Conservation (phyloP, 2,797 vertebrate species). For the Eutrigla gurnardus region DNA sequence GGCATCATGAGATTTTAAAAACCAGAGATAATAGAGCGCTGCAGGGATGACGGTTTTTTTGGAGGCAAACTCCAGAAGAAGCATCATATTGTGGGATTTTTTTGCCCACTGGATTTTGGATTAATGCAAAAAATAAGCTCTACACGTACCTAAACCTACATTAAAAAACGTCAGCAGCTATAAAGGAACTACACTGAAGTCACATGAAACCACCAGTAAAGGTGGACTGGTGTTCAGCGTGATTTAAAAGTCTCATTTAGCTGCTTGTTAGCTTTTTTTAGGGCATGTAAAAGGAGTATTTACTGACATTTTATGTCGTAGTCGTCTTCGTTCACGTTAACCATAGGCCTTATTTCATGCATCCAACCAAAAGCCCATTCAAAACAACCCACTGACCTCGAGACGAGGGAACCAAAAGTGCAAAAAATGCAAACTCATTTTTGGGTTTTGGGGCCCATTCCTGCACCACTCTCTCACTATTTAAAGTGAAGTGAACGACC, state of each 20-base stretch:
- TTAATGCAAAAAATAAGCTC: neutral
- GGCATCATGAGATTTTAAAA: conserved; percentile 26
- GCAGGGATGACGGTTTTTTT: neutral
- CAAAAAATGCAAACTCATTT: neutral
- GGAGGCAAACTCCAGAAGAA: neutral
- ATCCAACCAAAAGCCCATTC: neutral
- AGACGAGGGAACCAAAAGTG: neutral
- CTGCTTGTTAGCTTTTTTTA: neutral
- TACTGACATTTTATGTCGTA: neutral
- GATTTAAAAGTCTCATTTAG: neutral
- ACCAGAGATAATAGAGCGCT: conserved; percentile 5
- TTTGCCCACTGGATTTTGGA: neutral
- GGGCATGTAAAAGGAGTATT: neutral
- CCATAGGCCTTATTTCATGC: neutral
- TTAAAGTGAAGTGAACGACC: neutral
- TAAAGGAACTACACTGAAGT: neutral
- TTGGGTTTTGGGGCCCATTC: too few species aligned
- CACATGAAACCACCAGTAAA: neutral
- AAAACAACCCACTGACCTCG: neutral
- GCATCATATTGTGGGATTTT: neutral
- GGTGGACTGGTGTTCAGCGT: neutral
- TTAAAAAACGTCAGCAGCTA: too few species aligned
- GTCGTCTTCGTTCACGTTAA: too few species aligned
- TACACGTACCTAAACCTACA: too few species aligned
- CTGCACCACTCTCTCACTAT: too few species aligned